Conservation (phyloP, 2,888 invertebrate species). For the Fragum fragum region DNA sequence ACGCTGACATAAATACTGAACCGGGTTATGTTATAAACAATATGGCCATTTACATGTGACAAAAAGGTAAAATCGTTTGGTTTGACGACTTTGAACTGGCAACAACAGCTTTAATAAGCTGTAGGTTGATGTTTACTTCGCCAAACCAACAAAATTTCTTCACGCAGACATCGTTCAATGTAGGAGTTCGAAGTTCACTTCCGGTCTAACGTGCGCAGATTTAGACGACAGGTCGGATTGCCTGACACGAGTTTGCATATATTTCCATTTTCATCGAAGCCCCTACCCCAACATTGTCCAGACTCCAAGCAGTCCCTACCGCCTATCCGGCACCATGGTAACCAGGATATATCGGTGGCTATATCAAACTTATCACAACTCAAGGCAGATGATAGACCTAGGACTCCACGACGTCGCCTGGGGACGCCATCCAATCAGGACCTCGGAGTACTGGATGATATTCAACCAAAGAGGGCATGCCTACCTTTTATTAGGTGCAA, state of each 20-base stretch:
- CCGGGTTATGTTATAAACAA: too few relatives aligned
- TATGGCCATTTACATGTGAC: too few relatives aligned
- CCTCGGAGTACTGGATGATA: not conserved
- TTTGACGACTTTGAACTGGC: too few relatives aligned
- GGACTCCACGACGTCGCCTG: constrained; percentile 1
- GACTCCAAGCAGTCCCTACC: constrained; percentile 5
- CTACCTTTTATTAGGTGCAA: constrained; percentile 10
- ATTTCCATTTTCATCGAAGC: too few relatives aligned
- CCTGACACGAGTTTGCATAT: too few relatives aligned
- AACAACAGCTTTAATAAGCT: too few relatives aligned
- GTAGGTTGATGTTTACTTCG: too few relatives aligned
- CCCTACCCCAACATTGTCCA: not conserved
- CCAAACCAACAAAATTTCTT: too few relatives aligned
- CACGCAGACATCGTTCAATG: not conserved
- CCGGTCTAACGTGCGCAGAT: not conserved
- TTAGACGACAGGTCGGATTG: too few relatives aligned
- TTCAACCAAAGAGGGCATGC: constrained; percentile 1
- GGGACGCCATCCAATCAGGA: not conserved
- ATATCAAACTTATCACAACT: not conserved
- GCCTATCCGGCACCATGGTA: constrained; percentile 15
- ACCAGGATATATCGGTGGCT: constrained; percentile 14
- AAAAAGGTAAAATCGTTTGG: too few relatives aligned
- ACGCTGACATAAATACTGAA: too few relatives aligned
- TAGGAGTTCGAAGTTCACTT: not conserved
- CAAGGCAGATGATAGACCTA: constrained; percentile 6